phyloP scores from a whole-genome alignment of 2,113 vertebrate genomes.

The Scomber colias region DNA sequence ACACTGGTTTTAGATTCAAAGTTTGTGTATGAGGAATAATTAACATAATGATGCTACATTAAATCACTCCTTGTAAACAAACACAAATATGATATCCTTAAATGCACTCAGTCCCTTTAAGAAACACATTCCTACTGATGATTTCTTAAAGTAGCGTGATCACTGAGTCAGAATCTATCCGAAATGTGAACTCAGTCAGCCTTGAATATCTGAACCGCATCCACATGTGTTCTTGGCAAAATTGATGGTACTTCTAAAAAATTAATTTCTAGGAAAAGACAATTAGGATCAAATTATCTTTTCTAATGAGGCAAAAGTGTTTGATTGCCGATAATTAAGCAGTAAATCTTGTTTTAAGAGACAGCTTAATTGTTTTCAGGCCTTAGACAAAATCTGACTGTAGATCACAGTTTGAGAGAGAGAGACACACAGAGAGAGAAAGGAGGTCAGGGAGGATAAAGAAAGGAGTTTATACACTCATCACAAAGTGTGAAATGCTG shows the following conservation, averaged over 20 bases:
- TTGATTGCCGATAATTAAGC: slow-evolving; percentile 38
- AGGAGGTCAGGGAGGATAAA: slow-evolving; percentile 30
- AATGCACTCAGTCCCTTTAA: neutral
- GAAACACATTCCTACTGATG: neutral
- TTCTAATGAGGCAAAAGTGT: slow-evolving; percentile 34
- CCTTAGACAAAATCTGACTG: slow-evolving; percentile 8
- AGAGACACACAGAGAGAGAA: slow-evolving; percentile 3
- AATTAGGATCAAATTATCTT: slow-evolving; percentile 33
- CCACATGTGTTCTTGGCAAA: slow-evolving; percentile 3
- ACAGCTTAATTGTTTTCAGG: slow-evolving; percentile 31
- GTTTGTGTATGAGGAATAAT: neutral
- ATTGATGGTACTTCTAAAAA: slow-evolving; percentile 27
- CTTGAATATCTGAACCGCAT: slow-evolving; percentile 8
- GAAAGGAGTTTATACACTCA: slow-evolving; percentile 8
- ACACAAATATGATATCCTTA: neutral
- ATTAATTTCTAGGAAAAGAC: slow-evolving; percentile 38
- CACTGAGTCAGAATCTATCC: slow-evolving; percentile 13
- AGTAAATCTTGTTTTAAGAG: slow-evolving; percentile 33
- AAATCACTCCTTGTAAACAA: neutral
- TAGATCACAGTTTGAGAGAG: slow-evolving; percentile 15
- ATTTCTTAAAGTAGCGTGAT: slow-evolving; percentile 4
- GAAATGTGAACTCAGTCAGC: slow-evolving; percentile 18
- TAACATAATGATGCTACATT: neutral
- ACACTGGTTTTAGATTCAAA: neutral
- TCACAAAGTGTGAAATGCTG: slow-evolving; percentile 46